A percentile compares a stretch with the other conserved stretches of the same genome.
These are phyloP conservation scores for Cataglyphis hispanica DNA, from an alignment of 1,140 invertebrate species.

Conservation along the genomic window DNA sequence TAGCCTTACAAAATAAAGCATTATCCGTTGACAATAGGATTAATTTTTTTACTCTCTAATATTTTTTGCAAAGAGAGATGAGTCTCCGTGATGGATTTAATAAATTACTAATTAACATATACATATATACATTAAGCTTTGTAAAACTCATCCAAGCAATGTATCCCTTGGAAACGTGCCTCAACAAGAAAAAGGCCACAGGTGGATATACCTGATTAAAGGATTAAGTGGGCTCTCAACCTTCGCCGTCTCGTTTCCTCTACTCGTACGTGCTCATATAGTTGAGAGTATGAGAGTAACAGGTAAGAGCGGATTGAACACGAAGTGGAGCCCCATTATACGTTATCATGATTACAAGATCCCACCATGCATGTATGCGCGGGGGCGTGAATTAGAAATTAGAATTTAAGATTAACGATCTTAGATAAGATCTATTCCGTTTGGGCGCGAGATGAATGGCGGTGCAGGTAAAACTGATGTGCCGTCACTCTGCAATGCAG, in stretches of 20 bases:
- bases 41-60: constrained; percentile 6
- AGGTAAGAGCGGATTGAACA: constrained; percentile 22
- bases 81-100: not conserved
- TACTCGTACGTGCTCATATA: not conserved
- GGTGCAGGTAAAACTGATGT: constrained; percentile 28
- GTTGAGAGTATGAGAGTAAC: not conserved
- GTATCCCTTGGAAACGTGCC: not conserved
- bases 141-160: not conserved
- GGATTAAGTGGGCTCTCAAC: constrained; percentile 18
- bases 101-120: constrained; percentile 38
- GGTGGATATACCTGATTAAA: constrained; percentile 5
- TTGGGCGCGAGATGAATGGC: constrained; percentile 18
- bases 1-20: not conserved
- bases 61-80: not conserved
- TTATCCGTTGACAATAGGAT: not conserved
- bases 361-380: not conserved
- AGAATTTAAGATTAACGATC: constrained; percentile 47
- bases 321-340: not conserved
- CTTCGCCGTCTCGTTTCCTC: not conserved
- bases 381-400: constrained; percentile 24
- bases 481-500: constrained; percentile 69
- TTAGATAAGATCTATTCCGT: not conserved
- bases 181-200: not conserved
- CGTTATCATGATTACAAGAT: not conserved
- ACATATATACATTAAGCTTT: not conserved